Percentiles rank a stretch among this genome's conserved stretches.
Evolutionary conservation across 2,797 vertebrate genomes (phyloP).

Genomic region (Erithacus rubecula): DNA sequence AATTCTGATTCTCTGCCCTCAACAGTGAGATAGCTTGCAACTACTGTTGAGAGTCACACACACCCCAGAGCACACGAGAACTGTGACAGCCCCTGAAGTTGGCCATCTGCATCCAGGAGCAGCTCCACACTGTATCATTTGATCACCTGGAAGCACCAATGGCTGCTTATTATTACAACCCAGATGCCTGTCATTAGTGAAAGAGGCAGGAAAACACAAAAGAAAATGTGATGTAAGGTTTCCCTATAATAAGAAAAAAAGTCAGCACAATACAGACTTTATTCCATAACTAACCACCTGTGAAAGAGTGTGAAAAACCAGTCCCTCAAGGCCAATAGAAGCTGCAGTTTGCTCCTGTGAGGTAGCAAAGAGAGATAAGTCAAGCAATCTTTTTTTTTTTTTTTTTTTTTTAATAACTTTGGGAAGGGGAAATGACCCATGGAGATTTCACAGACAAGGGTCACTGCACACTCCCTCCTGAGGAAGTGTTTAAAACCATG

Average conservation of each 20-base stretch:
- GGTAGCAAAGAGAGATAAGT: not conserved
- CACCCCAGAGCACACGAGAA: accelerated
- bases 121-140: not conserved
- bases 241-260: not conserved
- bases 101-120: not conserved
- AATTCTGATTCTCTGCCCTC: not conserved
- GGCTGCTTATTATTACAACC: not conserved
- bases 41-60: not conserved
- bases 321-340: not conserved
- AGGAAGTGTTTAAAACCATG: slow-evolving; percentile 34
- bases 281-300: not conserved
- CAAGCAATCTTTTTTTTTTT: not conserved
- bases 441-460: slow-evolving; percentile 7
- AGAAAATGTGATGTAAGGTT: not conserved
- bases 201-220: not conserved
- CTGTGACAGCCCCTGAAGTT: accelerated
- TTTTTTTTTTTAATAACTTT: not conserved
- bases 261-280: not conserved
- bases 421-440: slow-evolving; percentile 40
- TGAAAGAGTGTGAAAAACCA: not conserved
- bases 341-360: not conserved
- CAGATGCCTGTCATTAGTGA: not conserved
- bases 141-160: not conserved
- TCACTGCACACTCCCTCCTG: slow-evolving; percentile 47
- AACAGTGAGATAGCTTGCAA: not conserved